A percentile compares a stretch with the other conserved stretches of the same genome.
phyloP scores from a whole-genome alignment of 1,140 invertebrate species.

The Pseudomyrmex flavicornis region DNA sequence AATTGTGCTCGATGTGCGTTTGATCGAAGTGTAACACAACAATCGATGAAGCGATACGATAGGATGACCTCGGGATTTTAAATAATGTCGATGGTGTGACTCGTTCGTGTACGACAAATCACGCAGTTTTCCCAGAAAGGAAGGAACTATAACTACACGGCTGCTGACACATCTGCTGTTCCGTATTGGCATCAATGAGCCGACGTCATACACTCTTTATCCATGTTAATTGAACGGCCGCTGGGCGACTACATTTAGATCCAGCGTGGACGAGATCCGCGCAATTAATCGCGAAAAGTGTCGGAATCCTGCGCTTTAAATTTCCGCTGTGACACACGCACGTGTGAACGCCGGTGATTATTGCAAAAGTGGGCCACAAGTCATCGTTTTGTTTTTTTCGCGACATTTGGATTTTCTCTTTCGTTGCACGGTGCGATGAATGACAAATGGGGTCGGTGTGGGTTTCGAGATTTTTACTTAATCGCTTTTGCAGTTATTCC shows the following conservation, averaged over 20 bases:
- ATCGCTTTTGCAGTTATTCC: no score
- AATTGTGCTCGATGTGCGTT: no score
- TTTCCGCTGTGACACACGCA: background rate
- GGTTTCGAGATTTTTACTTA: no score
- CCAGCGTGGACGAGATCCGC: background rate
- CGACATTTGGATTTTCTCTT: no score
- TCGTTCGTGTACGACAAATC: slow-evolving; percentile 10
- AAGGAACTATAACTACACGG: slow-evolving; percentile 30
- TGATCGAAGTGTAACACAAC: no score
- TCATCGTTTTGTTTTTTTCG: no score
- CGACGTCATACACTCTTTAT: slow-evolving; percentile 28
- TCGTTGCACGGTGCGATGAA: no score
- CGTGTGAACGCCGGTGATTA: no score
- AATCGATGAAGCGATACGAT: background rate
- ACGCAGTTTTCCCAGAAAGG: slow-evolving; percentile 7
- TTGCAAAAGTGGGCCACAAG: no score
- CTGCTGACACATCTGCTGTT: slow-evolving; percentile 53
- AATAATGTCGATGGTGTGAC: background rate
- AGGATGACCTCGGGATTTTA: background rate
- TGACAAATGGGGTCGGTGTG: no score
- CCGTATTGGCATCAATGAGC: slow-evolving; percentile 34
- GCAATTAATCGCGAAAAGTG: background rate
- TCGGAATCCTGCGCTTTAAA: background rate
- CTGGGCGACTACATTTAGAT: no score
- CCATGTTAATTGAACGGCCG: background rate